A percentile compares a stretch with the other conserved stretches of the same genome.
Conservation (phyloP, 1,140 invertebrate genomes). For the Chionoecetes opilio region DNA sequence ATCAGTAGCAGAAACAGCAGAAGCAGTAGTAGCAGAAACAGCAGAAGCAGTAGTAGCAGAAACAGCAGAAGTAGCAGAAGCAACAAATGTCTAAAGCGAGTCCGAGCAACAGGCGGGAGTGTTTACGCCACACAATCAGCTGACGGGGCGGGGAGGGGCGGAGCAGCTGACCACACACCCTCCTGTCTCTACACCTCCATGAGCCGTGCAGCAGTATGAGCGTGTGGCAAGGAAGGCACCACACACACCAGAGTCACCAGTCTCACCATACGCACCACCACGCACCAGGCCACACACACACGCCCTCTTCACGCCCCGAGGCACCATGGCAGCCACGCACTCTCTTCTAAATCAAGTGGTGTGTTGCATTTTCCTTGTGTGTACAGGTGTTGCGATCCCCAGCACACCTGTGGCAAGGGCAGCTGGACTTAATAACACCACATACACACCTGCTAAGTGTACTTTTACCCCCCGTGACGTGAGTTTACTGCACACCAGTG, state of each 20-base stretch:
- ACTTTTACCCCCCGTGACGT: slow-evolving; percentile 46
- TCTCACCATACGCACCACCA: background rate
- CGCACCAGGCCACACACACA: background rate
- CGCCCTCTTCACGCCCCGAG: background rate
- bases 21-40: background rate
- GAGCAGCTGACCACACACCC: background rate
- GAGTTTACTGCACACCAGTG: background rate
- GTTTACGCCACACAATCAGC: slow-evolving; percentile 37
- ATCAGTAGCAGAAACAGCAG: background rate
- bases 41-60: background rate
- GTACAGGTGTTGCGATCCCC: background rate
- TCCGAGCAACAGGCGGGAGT: background rate
- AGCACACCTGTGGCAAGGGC: background rate
- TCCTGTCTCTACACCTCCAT: background rate
- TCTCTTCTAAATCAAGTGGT: background rate
- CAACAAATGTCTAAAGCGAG: background rate
- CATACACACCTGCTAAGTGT: background rate
- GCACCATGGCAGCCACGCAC: slow-evolving; percentile 69
- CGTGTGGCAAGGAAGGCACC: background rate
- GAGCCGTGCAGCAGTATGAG: slow-evolving; percentile 45
- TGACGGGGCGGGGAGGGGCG: background rate
- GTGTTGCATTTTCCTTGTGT: background rate
- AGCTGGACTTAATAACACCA: too few species aligned
- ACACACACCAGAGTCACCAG: too few species aligned
- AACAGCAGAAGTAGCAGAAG: background rate